Percentiles rank a stretch among this genome's conserved stretches.
Conservation (phyloP, 2,113 vertebrate genomes). For the Toxotes jaculatrix region DNA sequence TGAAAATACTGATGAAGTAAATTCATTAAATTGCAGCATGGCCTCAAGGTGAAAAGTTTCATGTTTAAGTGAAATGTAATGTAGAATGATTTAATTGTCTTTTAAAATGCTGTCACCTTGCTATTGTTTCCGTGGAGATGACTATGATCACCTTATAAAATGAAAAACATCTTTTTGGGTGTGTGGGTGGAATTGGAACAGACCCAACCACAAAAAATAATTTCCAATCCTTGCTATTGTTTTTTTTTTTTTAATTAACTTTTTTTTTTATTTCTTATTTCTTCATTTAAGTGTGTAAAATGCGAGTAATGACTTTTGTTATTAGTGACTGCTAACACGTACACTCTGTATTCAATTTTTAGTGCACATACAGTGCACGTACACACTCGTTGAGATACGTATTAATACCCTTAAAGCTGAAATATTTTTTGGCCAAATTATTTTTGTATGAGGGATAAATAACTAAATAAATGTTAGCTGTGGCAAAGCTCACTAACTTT, state of each 20-base stretch:
- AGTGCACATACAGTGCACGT: neutral
- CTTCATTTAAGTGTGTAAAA: neutral
- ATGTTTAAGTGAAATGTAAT: neutral
- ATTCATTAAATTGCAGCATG: too few species aligned
- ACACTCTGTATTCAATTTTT: neutral
- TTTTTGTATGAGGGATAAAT: too few species aligned
- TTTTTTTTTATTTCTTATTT: neutral
- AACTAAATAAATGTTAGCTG: neutral
- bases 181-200: too few species aligned
- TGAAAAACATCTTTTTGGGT: too few species aligned
- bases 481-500: slow-evolving; percentile 8
- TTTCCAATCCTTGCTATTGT: too few species aligned
- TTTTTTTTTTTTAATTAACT: neutral
- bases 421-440: neutral
- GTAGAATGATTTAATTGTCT: neutral
- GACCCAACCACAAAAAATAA: too few species aligned
- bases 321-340: neutral
- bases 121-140: too few species aligned
- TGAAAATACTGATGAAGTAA: too few species aligned
- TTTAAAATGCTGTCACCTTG: neutral
- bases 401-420: too few species aligned
- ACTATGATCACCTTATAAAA: too few species aligned
- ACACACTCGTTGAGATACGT: too few species aligned
- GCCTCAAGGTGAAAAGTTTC: too few species aligned
- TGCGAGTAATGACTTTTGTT: neutral